Evolutionary conservation across 2,888 invertebrate species (phyloP), one percentile per base, ranked within the genome.

Genomic region (Rotaria socialis): DNA sequence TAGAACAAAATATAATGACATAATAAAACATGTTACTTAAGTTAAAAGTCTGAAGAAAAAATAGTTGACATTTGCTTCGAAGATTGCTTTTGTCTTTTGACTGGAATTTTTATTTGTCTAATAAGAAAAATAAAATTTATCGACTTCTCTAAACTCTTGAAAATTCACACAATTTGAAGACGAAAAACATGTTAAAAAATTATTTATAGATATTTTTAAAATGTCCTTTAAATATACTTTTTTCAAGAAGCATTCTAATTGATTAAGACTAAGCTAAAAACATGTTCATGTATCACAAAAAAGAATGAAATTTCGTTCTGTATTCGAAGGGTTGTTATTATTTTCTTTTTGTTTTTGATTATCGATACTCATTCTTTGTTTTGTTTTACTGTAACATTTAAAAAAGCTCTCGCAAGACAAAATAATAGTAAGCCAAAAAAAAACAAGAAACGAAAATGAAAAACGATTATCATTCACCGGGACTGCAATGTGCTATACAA

Each of bases 381-480:
- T 67, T 67, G 27, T 35, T 67, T 60, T 67, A 67, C 27, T 67
- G 16, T 67, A 67, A 67, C 67, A 67, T 35, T 27, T 5, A 19
- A 35, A 67, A 35, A 35, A 19, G 35, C 14, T 27, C 2, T 27
- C 11, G 35, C 67, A 35, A 35, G 67, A 67, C 35, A 35, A 67
- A 67, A 67, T 35, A 35, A 19, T 27, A 67, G 14, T 67, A 41
- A 67, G 67, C 35, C 67, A 67, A 35, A 67, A 67, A 67, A 41
- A 5, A 67, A 35, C 35, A 35, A 35, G 35, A 35, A 35, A 35
- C 35, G 35, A 7, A 16, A 67, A 67, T 16, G 67, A 67, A 7
- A 67, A 67, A 67, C 67, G 67, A 67, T 67, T 67, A 67, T 67
- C 67, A 35, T 67, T 67, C 67, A 67, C 67, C 67, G 67, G 67